Evolutionary conservation across 2,888 invertebrate genomes (phyloP).

Genomic region (Sinopyrophorus schimmeli): DNA sequence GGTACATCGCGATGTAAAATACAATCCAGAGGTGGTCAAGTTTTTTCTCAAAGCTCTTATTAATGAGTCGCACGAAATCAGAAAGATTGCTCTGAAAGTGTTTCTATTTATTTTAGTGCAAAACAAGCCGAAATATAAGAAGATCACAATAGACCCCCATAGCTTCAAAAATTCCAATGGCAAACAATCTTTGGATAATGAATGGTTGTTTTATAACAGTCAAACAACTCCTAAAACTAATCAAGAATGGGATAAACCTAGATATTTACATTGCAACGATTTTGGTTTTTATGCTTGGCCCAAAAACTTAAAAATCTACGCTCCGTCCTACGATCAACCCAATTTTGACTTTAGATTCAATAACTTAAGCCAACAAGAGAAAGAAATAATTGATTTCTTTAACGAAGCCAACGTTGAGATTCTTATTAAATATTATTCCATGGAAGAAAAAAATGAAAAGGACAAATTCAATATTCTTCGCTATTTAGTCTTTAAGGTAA

Average conservation of each 20-base stretch:
- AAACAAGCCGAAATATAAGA: constrained; percentile 69
- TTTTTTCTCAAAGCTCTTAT: constrained; percentile 68
- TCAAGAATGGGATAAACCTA: constrained; percentile 74
- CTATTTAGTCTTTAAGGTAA: constrained; percentile 74
- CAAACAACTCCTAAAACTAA: constrained; percentile 63
- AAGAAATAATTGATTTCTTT: constrained; percentile 70
- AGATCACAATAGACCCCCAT: constrained; percentile 62
- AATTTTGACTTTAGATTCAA: constrained; percentile 54
- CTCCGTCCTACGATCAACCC: constrained; percentile 68
- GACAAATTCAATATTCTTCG: constrained; percentile 75
- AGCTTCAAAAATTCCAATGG: constrained; percentile 17
- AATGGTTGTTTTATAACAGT: constrained; percentile 74
- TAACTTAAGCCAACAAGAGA: constrained; percentile 67
- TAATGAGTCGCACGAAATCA: constrained; percentile 78
- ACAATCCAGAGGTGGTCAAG: constrained; percentile 65
- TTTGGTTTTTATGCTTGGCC: constrained; percentile 62
- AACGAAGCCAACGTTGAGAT: constrained; percentile 68
- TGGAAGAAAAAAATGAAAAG: constrained; percentile 85
- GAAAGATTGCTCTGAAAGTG: constrained; percentile 69
- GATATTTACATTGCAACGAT: constrained; percentile 70
- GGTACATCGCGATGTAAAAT: constrained; percentile 70
- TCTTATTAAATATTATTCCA: constrained; percentile 71
- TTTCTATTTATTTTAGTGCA: constrained; percentile 70
- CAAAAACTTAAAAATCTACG: constrained; percentile 63
- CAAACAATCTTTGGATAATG: constrained; percentile 61